Conservation (phyloP, 2,113 vertebrate species). For the Oplegnathus fasciatus region DNA sequence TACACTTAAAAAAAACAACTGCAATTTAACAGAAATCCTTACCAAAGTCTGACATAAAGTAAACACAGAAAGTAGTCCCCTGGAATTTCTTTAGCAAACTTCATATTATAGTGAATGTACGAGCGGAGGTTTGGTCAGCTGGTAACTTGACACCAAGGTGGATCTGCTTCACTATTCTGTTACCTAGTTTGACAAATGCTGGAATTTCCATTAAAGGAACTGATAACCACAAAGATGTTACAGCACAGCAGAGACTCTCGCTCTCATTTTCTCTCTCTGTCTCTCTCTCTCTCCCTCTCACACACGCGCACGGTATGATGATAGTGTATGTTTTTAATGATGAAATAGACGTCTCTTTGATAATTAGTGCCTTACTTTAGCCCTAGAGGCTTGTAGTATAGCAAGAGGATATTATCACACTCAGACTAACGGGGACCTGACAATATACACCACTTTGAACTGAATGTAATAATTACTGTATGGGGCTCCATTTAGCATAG, state of each 20-base stretch:
- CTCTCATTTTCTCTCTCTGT: background rate
- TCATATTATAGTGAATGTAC: background rate
- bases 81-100: background rate
- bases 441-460: background rate
- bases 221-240: background rate
- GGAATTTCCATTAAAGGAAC: background rate
- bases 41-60: too few relatives aligned
- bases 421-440: constrained; percentile 6
- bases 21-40: too few relatives aligned
- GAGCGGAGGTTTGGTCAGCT: too few relatives aligned
- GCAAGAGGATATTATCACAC: constrained; percentile 8
- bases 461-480: constrained; percentile 3
- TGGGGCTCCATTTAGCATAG: background rate
- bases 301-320: background rate
- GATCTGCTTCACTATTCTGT: background rate
- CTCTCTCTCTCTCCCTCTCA: background rate
- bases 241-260: background rate
- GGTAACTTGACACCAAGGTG: background rate
- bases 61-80: background rate
- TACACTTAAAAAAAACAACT: too few relatives aligned
- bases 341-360: constrained; percentile 6
- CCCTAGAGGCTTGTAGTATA: background rate
- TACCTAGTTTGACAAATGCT: too few relatives aligned
- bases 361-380: constrained; percentile 15
- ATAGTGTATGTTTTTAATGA: constrained; percentile 40